Base-by-base conservation (phyloP, 64 coral and sea anemone genomes). In the Dendrophyllia cribrosa region DNA sequence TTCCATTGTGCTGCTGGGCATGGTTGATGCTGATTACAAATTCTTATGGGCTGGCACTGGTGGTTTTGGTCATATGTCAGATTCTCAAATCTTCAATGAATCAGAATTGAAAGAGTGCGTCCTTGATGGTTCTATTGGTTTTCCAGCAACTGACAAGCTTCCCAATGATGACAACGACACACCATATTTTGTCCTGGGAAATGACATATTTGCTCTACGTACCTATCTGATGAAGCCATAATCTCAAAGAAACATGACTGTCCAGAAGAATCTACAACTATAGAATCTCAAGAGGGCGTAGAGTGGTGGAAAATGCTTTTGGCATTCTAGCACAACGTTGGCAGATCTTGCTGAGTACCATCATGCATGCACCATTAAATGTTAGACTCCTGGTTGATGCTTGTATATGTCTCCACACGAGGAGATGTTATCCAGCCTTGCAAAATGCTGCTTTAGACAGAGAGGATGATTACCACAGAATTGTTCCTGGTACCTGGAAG, bases 241-340 rank as follows among this genome's bases (percentile, higher is more conserved):
- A 9, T 47, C 84, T 5, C 20, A 25, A 2, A 82, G 55, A 82
- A 24, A 9, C 15, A 5, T 56, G 11, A 25, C 34, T 48, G 44
- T 16, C 15, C 44, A 34, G 9, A 9, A 34, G 17, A 17, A 47
- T 85, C n/a, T 85, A 69, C 17, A 85, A 85, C 60, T 85, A 85
- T 51, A 58, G 82, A 43, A 43, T 85, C 14, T 85, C 63, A 46
- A 15, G 62, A 66, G 82, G 62, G 43, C 4, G 62, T 15, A 66
- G 82, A 48, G 65, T 68, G 1, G n/a, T 19, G 6, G 82, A 85
- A 49, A 85, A 85, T 85, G 82, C 82, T 59, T 91, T 95, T 95
- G 93, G 81, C 8, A 70, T 95, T 77, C 61, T 95, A 3, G 86
- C 60, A 60, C 26, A 79, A 25, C 86, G 93, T 58, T 90, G 90